Percentiles rank a stretch among this genome's conserved stretches.
Conservation (phyloP, 2,113 vertebrate genomes). For the Paedocypris sp. region DNA sequence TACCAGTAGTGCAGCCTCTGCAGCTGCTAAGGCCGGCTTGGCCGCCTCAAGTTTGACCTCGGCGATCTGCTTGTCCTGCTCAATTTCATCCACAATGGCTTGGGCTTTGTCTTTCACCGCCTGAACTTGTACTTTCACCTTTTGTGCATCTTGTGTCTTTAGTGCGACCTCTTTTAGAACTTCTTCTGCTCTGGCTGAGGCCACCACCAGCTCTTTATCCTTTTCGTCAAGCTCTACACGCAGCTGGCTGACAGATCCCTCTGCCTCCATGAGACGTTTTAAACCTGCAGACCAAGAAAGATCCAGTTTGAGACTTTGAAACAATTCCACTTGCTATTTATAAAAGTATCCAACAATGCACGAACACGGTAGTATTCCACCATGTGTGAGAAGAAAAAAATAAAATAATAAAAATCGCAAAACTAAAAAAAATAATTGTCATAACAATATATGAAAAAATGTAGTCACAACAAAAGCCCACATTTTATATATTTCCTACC, state of each 20-base stretch:
- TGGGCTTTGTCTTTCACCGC: slow-evolving; percentile 77
- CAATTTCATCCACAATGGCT: slow-evolving; percentile 71
- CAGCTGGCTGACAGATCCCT: slow-evolving; percentile 64
- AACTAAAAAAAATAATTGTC: too few relatives aligned
- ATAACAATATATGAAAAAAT: too few relatives aligned
- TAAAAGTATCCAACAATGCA: too few relatives aligned
- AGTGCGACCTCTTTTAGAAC: slow-evolving; percentile 69
- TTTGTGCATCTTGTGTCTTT: slow-evolving; percentile 69
- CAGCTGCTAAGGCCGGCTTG: slow-evolving; percentile 64
- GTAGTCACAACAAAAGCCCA: too few relatives aligned
- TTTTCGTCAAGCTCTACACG: slow-evolving; percentile 63
- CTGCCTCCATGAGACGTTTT: slow-evolving; percentile 71
- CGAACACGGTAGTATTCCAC: too few relatives aligned
- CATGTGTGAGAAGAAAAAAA: too few relatives aligned
- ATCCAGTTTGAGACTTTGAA: too few relatives aligned
- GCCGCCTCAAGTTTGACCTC: slow-evolving; percentile 70
- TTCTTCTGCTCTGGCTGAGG: slow-evolving; percentile 62
- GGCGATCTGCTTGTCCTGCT: slow-evolving; percentile 61
- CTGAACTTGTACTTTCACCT: slow-evolving; percentile 73
- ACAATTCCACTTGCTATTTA: too few relatives aligned
- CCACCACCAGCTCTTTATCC: slow-evolving; percentile 64
- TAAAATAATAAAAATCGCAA: too few relatives aligned
- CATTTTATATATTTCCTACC: too few relatives aligned
- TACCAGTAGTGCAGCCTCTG: slow-evolving; percentile 55
- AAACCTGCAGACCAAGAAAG: slow-evolving; percentile 66